phyloP scores from a whole-genome alignment of 1,140 invertebrate genomes.

The Drosophila mojavensis region DNA sequence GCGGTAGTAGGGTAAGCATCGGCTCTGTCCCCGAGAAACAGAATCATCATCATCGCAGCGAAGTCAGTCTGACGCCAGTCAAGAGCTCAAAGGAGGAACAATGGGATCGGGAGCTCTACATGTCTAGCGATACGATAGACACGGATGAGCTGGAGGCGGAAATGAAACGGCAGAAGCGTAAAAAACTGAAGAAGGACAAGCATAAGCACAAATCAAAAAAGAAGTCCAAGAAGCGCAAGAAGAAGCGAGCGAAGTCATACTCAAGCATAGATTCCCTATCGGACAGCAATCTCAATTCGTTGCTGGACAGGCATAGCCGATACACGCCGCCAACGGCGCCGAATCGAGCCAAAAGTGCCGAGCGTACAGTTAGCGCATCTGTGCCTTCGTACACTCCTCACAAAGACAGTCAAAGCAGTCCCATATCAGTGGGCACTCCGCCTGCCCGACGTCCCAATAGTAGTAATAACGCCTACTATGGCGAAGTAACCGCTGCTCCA shows the following conservation, averaged over 20 bases:
- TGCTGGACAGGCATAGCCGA: conserved; percentile 83
- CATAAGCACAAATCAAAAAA: conserved; percentile 86
- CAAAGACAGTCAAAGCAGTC: conserved; percentile 84
- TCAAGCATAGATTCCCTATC: conserved; percentile 87
- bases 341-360: conserved; percentile 78
- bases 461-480: conserved; percentile 59
- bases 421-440: conserved; percentile 87
- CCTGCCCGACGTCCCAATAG: conserved; percentile 68
- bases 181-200: conserved; percentile 87
- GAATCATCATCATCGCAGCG: conserved; percentile 53
- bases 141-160: conserved; percentile 79
- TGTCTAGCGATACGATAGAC: conserved; percentile 75
- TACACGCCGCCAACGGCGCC: conserved; percentile 74
- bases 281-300: conserved; percentile 84
- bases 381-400: conserved; percentile 77
- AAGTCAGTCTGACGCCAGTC: conserved; percentile 34
- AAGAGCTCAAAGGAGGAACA: conserved; percentile 63
- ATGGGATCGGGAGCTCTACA: conserved; percentile 59
- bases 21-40: conserved; percentile 38
- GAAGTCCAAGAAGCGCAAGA: conserved; percentile 89
- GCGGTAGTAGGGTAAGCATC: conserved; percentile 43
- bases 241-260: conserved; percentile 87
- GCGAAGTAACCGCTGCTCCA: conserved; percentile 34
- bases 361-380: conserved; percentile 83
- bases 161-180: conserved; percentile 84